phyloP scores from a whole-genome alignment of 2,888 invertebrate genomes.

The Petrolisthes cinctipes region DNA sequence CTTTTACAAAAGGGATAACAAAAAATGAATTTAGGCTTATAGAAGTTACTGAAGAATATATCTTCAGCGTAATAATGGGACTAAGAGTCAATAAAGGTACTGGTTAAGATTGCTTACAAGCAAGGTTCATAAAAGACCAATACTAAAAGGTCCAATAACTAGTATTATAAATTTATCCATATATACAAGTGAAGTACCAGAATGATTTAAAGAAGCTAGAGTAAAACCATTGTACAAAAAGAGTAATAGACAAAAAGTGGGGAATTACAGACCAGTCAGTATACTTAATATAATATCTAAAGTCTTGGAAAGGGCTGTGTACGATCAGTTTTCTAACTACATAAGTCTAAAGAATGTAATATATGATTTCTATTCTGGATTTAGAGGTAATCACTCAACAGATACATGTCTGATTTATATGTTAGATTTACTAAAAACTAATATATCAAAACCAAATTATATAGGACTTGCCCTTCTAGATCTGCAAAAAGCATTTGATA shows the following conservation, averaged over 20 bases:
- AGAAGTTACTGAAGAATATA: neutral
- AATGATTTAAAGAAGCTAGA: conserved; percentile 4
- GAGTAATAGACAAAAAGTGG: no score
- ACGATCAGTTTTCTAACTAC: conserved; percentile 12
- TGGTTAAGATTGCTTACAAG: neutral
- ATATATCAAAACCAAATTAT: no score
- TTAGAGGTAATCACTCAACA: conserved; percentile 1
- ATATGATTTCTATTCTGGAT: conserved; percentile 21
- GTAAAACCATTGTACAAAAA: neutral
- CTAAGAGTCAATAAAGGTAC: neutral
- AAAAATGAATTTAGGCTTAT: neutral
- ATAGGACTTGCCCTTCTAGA: no score
- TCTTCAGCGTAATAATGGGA: neutral
- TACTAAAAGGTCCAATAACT: neutral
- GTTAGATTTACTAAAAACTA: no score
- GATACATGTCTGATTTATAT: no score
- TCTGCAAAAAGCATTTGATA: no score
- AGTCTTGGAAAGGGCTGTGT: conserved; percentile 4
- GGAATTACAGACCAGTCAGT: conserved; percentile 24
- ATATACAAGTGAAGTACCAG: neutral
- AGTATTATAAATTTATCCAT: conserved; percentile 13
- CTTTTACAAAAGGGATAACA: neutral
- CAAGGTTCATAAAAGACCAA: conserved; percentile 4
- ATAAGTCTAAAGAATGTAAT: conserved; percentile 1
- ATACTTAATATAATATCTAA: conserved; percentile 14